Base-by-base conservation (phyloP, 2,797 vertebrate species). In the Micropoecilia bifurca region DNA sequence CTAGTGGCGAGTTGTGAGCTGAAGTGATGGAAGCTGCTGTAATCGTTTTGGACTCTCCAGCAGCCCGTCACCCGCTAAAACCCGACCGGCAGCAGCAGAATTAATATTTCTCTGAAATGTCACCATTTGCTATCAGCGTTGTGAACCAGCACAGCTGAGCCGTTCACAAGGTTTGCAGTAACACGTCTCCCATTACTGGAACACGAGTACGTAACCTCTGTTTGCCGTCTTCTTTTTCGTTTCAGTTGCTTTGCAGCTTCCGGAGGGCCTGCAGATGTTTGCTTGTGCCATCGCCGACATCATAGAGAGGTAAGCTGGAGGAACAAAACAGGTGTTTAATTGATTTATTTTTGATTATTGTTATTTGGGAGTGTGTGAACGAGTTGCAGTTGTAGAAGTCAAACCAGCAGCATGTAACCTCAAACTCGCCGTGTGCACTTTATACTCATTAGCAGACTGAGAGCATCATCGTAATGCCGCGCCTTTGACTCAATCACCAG, bases 191-290 rank as follows among this genome's bases (percentile, higher is more conserved):
- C 36, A 59, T 88, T 83, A 78, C 74, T 92, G 79, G 53, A 72
- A 82, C 47, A 36, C 46, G 80, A 83, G 45, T 69, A 16, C 85
- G 61, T 88, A 80, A 85, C 80, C 81, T 82, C 83, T 81, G 13
- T 90, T 79, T 78, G 86, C 36, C 81, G 48, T 80, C 10, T 43
- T 63, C 16, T 12, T 43, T n/a, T 3, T 30, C 50, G 74, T 84
- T 77, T 82, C 94, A 99, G 99, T 99, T 93, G 98, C 98, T 72
- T 91, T 99, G 90, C 99, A 99, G 95, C 97, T 99, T 96, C 99
- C 99, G 0, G 98, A 99, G 89, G 99, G 99, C 66, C 97, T 99
- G 80, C 98, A 99, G 89, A 97, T 99, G 96, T 99, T 99, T 0
- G 97, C 98, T 85, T 99, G 98, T 89, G 96, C 96, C 88, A 97